Evolutionary conservation across 2,888 invertebrate species (phyloP).

Genomic region (Melangyna quadrimaculata): DNA sequence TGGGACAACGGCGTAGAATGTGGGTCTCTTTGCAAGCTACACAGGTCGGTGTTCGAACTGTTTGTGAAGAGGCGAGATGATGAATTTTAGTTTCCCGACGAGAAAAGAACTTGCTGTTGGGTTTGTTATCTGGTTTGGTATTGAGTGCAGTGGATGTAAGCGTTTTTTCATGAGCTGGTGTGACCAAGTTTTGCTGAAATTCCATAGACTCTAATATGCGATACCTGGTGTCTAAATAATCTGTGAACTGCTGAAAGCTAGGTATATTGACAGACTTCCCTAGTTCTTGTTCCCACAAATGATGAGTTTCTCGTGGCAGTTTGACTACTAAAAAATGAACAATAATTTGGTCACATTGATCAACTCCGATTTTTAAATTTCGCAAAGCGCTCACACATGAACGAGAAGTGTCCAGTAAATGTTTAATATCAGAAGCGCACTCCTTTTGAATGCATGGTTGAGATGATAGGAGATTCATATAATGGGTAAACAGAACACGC

Average conservation of each 20-base stretch:
- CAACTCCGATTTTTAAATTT: background rate
- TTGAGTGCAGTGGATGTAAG: background rate
- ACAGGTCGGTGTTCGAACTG: no score
- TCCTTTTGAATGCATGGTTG: no score
- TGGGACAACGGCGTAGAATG: no score
- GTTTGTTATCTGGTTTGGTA: no score
- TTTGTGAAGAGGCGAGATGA: no score
- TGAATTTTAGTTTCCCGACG: no score
- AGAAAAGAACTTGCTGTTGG: background rate
- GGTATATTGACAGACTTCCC: background rate
- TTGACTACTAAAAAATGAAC: conserved; percentile 9
- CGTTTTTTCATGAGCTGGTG: background rate
- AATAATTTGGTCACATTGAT: conserved; percentile 16
- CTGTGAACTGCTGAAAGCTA: background rate
- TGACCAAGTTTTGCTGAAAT: background rate
- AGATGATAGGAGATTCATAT: no score
- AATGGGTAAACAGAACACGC: no score
- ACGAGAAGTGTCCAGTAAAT: conserved; percentile 11
- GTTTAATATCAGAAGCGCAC: no score
- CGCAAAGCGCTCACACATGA: background rate
- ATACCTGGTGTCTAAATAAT: background rate
- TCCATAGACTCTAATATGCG: conserved; percentile 9
- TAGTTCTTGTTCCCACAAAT: no score
- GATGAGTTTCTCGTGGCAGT: conserved; percentile 13
- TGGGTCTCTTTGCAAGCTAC: no score